Base-by-base conservation (phyloP, 1,140 invertebrate species). In the Aethina tumida region DNA sequence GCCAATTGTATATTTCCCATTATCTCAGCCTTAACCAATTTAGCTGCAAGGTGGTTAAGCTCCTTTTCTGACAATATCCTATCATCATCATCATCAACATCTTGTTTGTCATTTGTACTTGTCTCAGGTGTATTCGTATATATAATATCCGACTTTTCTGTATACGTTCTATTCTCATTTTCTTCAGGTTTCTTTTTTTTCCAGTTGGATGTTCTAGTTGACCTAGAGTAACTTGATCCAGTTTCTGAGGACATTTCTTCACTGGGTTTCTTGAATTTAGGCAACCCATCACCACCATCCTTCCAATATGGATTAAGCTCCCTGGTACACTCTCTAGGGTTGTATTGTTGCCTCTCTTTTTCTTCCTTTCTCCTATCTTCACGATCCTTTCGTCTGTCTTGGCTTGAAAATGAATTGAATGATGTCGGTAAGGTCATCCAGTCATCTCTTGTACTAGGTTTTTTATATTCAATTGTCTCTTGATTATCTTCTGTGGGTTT, bases 241-340 rank as follows among this genome's bases (percentile, higher is more conserved):
- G 26, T 18, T 19, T 18, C 4, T 19, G 5, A 10, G 12, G 5
- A 4, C 22, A 54, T 46, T 39, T 62, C 49, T 17, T 63, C 51
- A 19, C 38, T 43, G 3, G 72, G 71, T 53, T 63, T 72, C 47
- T 62, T 62, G 44, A 74, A 80, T 47, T 63, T 56, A 15, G 84
- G 89, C 35, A 94, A 58, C 9, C 90, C 90, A 28, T 69, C 75
- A 7, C 90, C 90, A 38, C 84, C 86, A 64, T 83, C 68, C 70
- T 87, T 90, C 87, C 89, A 94, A 60, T 91, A 87, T 1, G 88
- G 90, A 72, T 97, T 97, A 28, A 93, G 64, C 67, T 96, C 91
- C 52, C 74, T 68, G 2, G 55, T 59, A 55, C 78, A 80, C 43
- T 78, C 79, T 2, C 79, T 77, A 22, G 81, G 79, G 71, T 87